Conservation (phyloP, 1,140 invertebrate genomes). For the Subanguina moxae region DNA sequence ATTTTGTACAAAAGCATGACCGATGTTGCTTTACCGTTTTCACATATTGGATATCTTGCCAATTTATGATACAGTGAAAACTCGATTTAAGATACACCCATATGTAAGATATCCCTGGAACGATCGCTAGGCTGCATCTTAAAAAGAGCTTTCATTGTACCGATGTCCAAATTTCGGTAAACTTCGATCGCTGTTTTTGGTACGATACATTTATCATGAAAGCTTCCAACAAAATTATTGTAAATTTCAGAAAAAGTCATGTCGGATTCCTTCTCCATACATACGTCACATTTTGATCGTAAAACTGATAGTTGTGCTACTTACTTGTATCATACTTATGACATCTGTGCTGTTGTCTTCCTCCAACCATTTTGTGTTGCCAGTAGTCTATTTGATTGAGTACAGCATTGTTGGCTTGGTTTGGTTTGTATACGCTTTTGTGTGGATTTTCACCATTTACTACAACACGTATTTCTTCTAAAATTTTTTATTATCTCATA, state of each 20-base stretch:
- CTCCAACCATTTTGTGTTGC: slow-evolving; percentile 18
- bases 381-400: slow-evolving; percentile 29
- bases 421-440: slow-evolving; percentile 28
- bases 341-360: slow-evolving; percentile 14
- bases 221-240: neutral
- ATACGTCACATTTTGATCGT: slow-evolving; percentile 16
- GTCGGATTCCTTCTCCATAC: slow-evolving; percentile 16
- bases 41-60: too few species aligned
- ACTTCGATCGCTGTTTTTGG: too few species aligned
- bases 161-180: too few species aligned
- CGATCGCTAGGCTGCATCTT: too few species aligned
- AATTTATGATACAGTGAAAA: too few species aligned
- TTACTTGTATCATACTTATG: slow-evolving; percentile 19
- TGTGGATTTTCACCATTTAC: slow-evolving; percentile 26
- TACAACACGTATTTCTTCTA: slow-evolving; percentile 36
- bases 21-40: too few species aligned
- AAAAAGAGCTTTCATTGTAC: too few species aligned
- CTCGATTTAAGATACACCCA: too few species aligned
- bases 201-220: too few species aligned
- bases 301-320: slow-evolving; percentile 17
- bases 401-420: slow-evolving; percentile 22
- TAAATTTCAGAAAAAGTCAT: slow-evolving; percentile 23
- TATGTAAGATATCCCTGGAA: too few species aligned
- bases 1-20: too few species aligned
- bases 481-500: neutral